Percentiles rank a stretch among this genome's conserved stretches.
Conservation (phyloP, 2,797 vertebrate species). For the Tympanoctomys barrerae region DNA sequence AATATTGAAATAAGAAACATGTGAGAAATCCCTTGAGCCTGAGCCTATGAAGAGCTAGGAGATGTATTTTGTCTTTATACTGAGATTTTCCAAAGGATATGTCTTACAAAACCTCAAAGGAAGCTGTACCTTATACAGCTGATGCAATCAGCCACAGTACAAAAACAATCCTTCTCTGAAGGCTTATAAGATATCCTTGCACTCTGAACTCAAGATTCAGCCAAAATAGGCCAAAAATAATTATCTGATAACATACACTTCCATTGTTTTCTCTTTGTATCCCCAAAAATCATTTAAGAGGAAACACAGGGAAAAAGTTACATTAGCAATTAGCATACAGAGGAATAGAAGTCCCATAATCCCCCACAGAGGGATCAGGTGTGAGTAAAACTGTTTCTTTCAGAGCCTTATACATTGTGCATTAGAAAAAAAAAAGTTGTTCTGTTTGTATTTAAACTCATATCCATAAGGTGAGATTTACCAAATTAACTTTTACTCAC, state of each 20-base stretch:
- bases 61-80: constrained; percentile 23
- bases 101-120: constrained; percentile 70
- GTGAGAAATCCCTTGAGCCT: constrained; percentile 3
- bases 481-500: neutral
- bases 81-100: constrained; percentile 28
- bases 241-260: constrained; percentile 67
- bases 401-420: neutral
- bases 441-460: constrained; percentile 40
- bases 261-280: neutral
- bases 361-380: neutral
- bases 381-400: neutral
- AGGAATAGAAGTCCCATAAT: neutral
- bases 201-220: constrained; percentile 63
- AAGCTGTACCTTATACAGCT: constrained; percentile 67
- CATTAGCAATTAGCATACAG: constrained; percentile 37
- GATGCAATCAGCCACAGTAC: constrained; percentile 59
- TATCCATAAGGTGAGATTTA: neutral
- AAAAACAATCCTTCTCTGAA: constrained; percentile 56
- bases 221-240: constrained; percentile 62
- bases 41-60: constrained; percentile 43
- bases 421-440: neutral
- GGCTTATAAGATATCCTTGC: constrained; percentile 37
- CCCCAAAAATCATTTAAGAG: constrained; percentile 16
- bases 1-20: constrained; percentile 61
- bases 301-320: constrained; percentile 7